Evolutionary conservation across 2,113 vertebrate species (phyloP).

Genomic region (Microtus richardsoni): DNA sequence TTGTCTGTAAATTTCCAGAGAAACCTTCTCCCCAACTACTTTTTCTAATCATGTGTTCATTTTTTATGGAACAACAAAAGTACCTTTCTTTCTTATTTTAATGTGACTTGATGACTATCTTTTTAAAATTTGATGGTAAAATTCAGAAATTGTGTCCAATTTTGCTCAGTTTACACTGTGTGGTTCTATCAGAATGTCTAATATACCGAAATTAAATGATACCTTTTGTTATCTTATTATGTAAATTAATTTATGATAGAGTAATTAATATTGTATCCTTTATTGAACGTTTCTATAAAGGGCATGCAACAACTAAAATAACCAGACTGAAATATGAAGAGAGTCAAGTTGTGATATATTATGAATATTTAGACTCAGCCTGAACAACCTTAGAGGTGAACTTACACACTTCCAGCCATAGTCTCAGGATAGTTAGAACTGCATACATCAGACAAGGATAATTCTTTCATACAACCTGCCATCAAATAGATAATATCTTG

Average conservation of each 20-base stretch:
- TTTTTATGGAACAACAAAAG: neutral
- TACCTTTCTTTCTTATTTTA: neutral
- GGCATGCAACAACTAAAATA: neutral
- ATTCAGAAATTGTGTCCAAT: neutral
- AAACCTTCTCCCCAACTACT: neutral
- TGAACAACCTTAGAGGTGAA: neutral
- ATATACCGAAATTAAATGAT: neutral
- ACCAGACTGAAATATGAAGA: constrained; percentile 1
- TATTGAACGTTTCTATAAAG: neutral
- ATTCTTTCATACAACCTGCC: neutral
- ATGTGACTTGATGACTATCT: neutral
- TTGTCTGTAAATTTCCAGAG: neutral
- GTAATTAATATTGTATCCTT: neutral
- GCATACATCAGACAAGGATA: neutral
- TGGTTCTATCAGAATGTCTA: neutral
- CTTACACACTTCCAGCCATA: neutral
- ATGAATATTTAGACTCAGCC: neutral
- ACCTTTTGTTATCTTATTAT: neutral
- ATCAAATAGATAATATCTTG: neutral
- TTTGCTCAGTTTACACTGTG: neutral
- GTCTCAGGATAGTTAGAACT: neutral
- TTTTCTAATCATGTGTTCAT: neutral
- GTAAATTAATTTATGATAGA: constrained; percentile 15
- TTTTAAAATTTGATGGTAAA: neutral
- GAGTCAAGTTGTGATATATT: constrained; percentile 15